These are phyloP conservation scores for Hyalella azteca DNA, from an alignment of 2,888 invertebrate genomes.

Conservation along the genomic window DNA sequence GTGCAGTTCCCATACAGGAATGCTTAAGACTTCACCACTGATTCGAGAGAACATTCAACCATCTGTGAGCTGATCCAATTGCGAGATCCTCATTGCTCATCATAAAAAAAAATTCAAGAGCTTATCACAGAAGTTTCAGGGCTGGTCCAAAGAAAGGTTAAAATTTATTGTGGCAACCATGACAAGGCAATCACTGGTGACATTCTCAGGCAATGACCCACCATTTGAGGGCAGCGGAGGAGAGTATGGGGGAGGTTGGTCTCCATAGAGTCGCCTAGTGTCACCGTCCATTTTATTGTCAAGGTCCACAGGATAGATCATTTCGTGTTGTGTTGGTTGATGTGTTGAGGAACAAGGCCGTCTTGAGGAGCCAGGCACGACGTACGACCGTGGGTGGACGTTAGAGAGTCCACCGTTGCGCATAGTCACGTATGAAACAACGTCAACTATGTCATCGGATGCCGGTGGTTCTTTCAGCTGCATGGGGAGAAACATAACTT, in stretches of 20 bases:
- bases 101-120: too few relatives aligned
- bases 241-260: conserved; percentile 9
- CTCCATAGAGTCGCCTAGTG: background rate
- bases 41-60: too few relatives aligned
- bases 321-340: background rate
- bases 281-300: background rate
- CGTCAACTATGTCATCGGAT: background rate
- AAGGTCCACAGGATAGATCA: background rate
- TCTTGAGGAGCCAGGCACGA: background rate
- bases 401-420: background rate
- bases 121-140: background rate
- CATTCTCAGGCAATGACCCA: background rate
- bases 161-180: too few relatives aligned
- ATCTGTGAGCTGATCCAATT: too few relatives aligned
- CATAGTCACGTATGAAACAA: background rate
- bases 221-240: background rate
- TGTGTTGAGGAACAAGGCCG: background rate
- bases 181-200: background rate
- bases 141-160: background rate
- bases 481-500: too few relatives aligned
- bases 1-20: too few relatives aligned
- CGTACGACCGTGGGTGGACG: background rate
- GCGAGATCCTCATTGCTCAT: too few relatives aligned
- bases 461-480: conserved; percentile 1
- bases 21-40: too few relatives aligned